A percentile compares a stretch with the other conserved stretches of the same genome.
These are phyloP conservation scores for Scolopax rusticola DNA, from an alignment of 2,797 vertebrate genomes.

Conservation along the genomic window DNA sequence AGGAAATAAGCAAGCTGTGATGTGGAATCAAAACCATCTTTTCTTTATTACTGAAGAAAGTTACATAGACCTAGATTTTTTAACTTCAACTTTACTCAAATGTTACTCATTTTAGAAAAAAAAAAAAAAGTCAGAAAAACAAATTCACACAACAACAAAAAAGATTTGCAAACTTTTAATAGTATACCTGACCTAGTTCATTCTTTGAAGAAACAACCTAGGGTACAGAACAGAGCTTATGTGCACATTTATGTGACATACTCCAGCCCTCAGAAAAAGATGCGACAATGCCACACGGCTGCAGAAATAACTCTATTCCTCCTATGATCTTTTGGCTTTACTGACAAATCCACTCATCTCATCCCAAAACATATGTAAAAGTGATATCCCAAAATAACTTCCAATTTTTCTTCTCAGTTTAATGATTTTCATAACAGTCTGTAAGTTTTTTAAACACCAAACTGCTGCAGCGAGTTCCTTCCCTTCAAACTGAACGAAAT, in stretches of 20 bases:
- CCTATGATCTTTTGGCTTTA: background rate
- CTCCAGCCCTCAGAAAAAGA: slow-evolving; percentile 7
- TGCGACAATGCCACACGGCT: background rate
- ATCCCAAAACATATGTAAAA: slow-evolving; percentile 11
- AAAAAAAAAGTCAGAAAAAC: background rate
- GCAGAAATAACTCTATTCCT: background rate
- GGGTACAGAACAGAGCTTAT: background rate
- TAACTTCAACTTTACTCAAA: background rate
- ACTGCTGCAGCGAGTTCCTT: background rate
- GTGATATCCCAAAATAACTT: background rate
- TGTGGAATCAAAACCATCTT: background rate
- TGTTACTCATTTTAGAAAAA: background rate
- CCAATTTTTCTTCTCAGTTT: background rate
- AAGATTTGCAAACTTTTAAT: background rate
- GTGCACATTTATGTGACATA: background rate
- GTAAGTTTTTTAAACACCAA: background rate
- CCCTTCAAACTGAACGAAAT: slow-evolving; percentile 4
- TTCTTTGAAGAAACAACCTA: slow-evolving; percentile 17
- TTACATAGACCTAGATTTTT: background rate
- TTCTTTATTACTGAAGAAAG: background rate
- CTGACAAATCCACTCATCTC: slow-evolving; percentile 2
- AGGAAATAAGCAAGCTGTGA: background rate
- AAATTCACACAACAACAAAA: background rate
- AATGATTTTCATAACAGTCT: background rate
- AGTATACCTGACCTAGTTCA: background rate